Evolutionary conservation across 2,113 vertebrate genomes (phyloP).

Genomic region (Dipodomys merriami): DNA sequence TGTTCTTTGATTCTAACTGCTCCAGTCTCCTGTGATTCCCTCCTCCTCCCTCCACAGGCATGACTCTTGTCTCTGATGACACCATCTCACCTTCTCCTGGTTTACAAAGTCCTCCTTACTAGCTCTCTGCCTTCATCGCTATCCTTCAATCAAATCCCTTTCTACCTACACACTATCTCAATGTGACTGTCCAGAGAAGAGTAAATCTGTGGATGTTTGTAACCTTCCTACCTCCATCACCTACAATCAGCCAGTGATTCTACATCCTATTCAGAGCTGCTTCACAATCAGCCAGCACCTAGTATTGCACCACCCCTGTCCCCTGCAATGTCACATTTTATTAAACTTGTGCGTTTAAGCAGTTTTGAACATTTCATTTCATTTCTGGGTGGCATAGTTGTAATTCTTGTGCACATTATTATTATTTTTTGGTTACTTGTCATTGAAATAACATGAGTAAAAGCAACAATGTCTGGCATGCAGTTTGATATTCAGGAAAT

Average conservation of each 20-base stretch:
- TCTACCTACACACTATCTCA: neutral
- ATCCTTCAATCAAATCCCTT: neutral
- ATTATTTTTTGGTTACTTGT: neutral
- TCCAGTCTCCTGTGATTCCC: neutral
- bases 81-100: neutral
- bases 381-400: neutral
- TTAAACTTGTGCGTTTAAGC: neutral
- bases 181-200: neutral
- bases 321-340: neutral
- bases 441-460: neutral
- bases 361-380: neutral
- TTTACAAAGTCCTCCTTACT: neutral
- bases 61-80: neutral
- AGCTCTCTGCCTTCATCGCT: neutral
- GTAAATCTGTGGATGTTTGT: neutral
- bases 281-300: neutral
- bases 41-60: neutral
- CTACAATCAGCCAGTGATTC: neutral
- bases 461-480: neutral
- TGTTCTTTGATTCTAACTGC: neutral
- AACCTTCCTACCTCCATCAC: neutral
- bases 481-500: neutral
- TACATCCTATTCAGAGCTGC: neutral
- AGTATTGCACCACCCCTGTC: no score
- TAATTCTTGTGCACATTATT: neutral